Percentiles rank a stretch among this genome's conserved stretches.
phyloP scores from a whole-genome alignment of 2,113 vertebrate genomes.

The Malurus melanocephalus region DNA sequence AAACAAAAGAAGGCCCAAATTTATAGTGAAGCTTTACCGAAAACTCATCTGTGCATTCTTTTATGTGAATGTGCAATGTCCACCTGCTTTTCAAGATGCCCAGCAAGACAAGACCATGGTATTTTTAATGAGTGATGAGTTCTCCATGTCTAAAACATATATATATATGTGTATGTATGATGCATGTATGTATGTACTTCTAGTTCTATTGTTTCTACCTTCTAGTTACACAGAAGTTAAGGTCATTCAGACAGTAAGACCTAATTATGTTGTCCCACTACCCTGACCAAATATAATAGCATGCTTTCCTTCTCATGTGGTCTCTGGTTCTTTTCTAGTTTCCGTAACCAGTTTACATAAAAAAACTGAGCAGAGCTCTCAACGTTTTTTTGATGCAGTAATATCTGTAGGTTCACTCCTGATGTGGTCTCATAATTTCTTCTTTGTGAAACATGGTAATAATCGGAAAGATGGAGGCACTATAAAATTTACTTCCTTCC shows the following conservation, averaged over 20 bases:
- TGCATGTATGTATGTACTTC: background rate
- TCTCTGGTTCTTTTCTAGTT: background rate
- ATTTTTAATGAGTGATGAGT: background rate
- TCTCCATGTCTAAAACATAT: background rate
- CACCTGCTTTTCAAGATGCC: background rate
- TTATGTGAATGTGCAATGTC: background rate
- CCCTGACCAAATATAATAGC: background rate
- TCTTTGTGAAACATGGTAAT: background rate
- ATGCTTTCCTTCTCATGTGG: background rate
- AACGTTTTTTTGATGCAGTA: background rate
- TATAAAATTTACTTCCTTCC: background rate
- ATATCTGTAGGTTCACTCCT: background rate
- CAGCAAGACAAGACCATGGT: background rate
- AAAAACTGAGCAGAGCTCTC: background rate
- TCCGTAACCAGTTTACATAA: background rate
- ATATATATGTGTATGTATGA: too few relatives aligned
- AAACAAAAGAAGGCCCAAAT: background rate
- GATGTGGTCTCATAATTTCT: background rate
- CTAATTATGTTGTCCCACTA: background rate
- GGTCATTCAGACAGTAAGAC: background rate
- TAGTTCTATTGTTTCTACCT: background rate
- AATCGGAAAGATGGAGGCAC: background rate
- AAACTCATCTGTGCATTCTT: background rate
- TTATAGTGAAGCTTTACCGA: background rate
- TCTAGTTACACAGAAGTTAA: background rate